Evolutionary conservation across 2,888 invertebrate genomes (phyloP), one percentile per base, ranked within the genome.

Genomic region (Taenaris catops): DNA sequence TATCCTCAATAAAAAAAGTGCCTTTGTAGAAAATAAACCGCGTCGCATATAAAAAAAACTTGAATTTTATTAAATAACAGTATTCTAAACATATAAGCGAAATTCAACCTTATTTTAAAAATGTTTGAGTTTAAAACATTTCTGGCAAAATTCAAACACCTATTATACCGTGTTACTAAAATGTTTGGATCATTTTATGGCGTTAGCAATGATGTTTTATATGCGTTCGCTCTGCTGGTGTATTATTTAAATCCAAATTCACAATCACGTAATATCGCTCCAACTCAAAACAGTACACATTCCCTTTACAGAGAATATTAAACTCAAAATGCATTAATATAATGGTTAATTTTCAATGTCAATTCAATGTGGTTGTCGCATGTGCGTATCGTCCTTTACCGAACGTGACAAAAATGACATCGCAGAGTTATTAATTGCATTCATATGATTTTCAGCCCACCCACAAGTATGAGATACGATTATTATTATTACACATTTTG

Each of bases 381-480:
- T 40, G 24, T 40, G 43, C 29, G 37, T 44, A 25, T 23, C 39
- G 27, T 25, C 31, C 26, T 34, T 23, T 26, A 26, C 20, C 9
- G 10, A 41, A 41, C 28, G 29, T 25, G 31, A 37, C 37, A 34
- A 41, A 41, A 27, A 32, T 41, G 44, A 44, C 41, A 40, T 34
- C 31, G 10, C 50, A 52, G 50, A 49, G 59, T 59, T 58, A 71
- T 69, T 71, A 70, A 68, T 71, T 63, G 59, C 49, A 27, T 41
- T 41, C 50, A 49, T 40, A 39, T 49, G 52, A 52, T 41, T 39
- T 35, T 31, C 34, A 54, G 67, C 57, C 67, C 68, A 66, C 67
- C 65, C 63, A 51, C 55, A 45, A 51, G 35, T 34, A 27, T 31
- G 32, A 35, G 27, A 40, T 18, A 34, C 34, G 26, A 38, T 38